Evolutionary conservation across 2,888 invertebrate species (phyloP).

Genomic region (Lasioglossum villosulum): DNA sequence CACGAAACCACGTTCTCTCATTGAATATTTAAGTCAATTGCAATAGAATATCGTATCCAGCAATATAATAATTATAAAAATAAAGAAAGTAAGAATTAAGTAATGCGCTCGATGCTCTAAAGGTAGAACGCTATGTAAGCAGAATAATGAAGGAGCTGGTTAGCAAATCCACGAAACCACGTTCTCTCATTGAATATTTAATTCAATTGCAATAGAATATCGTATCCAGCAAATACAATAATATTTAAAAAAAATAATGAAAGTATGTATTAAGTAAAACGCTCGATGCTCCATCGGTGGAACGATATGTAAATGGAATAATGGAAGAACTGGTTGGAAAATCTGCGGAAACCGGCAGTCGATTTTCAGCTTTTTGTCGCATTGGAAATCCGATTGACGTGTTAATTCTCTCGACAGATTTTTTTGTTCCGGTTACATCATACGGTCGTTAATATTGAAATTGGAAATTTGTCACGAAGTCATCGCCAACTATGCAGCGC

Average conservation of each 20-base stretch:
- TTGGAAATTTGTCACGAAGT: conserved; percentile 21
- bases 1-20: no score
- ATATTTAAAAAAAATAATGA: neutral
- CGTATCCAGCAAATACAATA: neutral
- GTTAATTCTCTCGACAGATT: neutral
- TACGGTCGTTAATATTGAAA: conserved; percentile 38
- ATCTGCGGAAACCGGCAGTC: neutral
- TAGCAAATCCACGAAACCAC: neutral
- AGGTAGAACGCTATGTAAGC: neutral
- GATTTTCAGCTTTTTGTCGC: neutral
- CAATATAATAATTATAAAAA: neutral
- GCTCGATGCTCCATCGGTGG: neutral
- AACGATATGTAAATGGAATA: neutral
- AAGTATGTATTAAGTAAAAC: neutral
- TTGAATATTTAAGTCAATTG: neutral
- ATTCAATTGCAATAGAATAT: neutral
- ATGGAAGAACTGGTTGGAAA: neutral
- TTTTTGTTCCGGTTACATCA: conserved; percentile 26
- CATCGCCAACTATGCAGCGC: conserved; percentile 52
- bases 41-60: neutral
- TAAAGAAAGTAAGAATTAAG: neutral
- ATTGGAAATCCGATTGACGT: neutral
- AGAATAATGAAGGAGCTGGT: neutral
- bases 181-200: neutral
- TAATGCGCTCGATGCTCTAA: neutral